These are phyloP conservation scores for Digitonthophagus gazella DNA, from an alignment of 2,888 invertebrate species.

Conservation along the genomic window DNA sequence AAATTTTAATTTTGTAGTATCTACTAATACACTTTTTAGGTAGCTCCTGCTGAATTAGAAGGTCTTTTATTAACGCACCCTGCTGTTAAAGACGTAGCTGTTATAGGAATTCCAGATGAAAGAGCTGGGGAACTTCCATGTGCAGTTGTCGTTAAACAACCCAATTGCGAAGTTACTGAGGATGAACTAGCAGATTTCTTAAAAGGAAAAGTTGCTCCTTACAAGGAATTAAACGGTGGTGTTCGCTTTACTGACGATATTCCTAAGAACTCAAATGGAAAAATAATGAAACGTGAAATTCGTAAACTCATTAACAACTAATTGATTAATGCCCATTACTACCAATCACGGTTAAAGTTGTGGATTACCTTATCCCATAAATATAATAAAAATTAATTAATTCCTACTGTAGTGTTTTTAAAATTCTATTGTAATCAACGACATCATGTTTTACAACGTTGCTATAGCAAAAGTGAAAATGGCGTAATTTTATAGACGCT, in stretches of 20 bases:
- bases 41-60: conserved; percentile 84
- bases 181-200: conserved; percentile 49
- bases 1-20: background rate
- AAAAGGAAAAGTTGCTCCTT: conserved; percentile 57
- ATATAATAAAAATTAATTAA: no score
- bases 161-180: conserved; percentile 53
- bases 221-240: conserved; percentile 70
- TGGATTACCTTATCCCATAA: no score
- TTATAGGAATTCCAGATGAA: conserved; percentile 74
- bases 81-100: conserved; percentile 74
- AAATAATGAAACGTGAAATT: conserved; percentile 49
- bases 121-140: conserved; percentile 71
- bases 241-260: conserved; percentile 53
- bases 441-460: no score
- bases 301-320: background rate
- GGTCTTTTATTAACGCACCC: conserved; percentile 69
- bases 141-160: conserved; percentile 71
- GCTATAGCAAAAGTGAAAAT: no score
- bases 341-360: no score
- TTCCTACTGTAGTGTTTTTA: no score
- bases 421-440: no score
- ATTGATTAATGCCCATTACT: no score
- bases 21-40: conserved; percentile 6
- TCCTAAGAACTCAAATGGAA: conserved; percentile 53
- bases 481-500: no score